Conservation (phyloP, 2,888 invertebrate species). For the Philereme transversata region DNA sequence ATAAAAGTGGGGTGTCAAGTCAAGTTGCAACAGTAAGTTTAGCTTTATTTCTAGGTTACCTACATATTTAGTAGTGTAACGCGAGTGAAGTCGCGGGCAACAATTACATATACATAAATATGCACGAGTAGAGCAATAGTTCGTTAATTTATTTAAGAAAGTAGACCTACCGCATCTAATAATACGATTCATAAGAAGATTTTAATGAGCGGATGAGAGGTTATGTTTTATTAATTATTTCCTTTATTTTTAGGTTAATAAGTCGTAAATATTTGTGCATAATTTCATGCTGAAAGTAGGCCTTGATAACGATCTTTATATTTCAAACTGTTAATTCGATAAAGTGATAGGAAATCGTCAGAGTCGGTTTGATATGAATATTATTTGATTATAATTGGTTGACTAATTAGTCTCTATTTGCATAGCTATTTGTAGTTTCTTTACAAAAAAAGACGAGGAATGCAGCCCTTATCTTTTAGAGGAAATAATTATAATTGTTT, state of each 20-base stretch:
- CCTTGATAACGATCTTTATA: constrained; percentile 39
- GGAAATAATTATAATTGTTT: too few relatives aligned
- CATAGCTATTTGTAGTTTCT: too few relatives aligned
- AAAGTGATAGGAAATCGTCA: constrained; percentile 6
- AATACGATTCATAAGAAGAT: constrained; percentile 1
- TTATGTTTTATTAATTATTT: constrained; percentile 32
- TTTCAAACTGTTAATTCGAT: constrained; percentile 17
- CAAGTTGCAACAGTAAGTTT: too few relatives aligned
- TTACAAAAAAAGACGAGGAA: too few relatives aligned
- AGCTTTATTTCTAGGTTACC: too few relatives aligned
- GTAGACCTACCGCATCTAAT: constrained; percentile 4
- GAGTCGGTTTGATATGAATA: constrained; percentile 7
- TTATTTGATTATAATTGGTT: constrained; percentile 8
- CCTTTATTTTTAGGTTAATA: constrained; percentile 32
- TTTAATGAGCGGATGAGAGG: constrained; percentile 35
- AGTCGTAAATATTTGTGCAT: constrained; percentile 29
- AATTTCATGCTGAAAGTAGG: constrained; percentile 31
- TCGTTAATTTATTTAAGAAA: background rate
- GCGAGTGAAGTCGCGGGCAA: too few relatives aligned
- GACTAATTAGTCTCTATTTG: background rate
- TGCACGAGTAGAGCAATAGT: too few relatives aligned
- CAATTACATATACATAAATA: too few relatives aligned
- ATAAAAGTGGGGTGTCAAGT: too few relatives aligned
- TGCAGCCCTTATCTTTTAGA: too few relatives aligned
- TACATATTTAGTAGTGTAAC: too few relatives aligned